Base-by-base conservation (phyloP, 2,797 vertebrate species). In the Clarias platycephalus region DNA sequence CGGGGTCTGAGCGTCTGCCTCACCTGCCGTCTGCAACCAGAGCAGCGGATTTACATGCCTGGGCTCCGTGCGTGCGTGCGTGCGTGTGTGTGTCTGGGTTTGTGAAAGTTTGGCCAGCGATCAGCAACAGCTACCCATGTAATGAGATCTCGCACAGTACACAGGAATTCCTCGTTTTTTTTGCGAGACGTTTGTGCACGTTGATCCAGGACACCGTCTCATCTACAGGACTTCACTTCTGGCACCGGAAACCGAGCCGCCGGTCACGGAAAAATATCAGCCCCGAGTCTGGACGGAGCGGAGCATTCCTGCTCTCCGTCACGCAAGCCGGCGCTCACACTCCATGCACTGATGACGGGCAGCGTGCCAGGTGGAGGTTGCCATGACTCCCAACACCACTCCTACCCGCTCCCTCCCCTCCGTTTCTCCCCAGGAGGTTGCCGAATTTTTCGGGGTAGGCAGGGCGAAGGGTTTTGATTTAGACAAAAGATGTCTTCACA, bases 401-500 rank as follows among this genome's bases (percentile, higher is more conserved):
- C 86, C 91, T 91, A 55, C 26, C 49, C 60, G 60, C 71, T 40
- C 83, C 84, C 76, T 67, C 83, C 77, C 67, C 71, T 67, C 60
- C 37, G 18, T 49, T 70, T 76, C 77, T 72, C 94, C 93, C 93
- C 93, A 91, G 93, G 96, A 96, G 97, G 96, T 95, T 97, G 95
- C 95, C 95, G 95, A 94, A 93, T 96, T 96, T 95, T 49, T 82
- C 15, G 87, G 93, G 95, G 94, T 94, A 92, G 94, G 93, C 94
- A 94, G 93, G 94, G 96, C 95, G 95, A 95, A 83, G 95, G 94
- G 90, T 96, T 97, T 96, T 95, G 95, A 96, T 96, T 95, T 93
- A 96, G 96, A 98, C 96, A 98, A 97, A 97, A 97, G 96, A 96
- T 96, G 95, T 96, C 97, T 97, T 97, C 93, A 95, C 96, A 95